Percentiles rank a stretch among this genome's conserved stretches.
Evolutionary conservation across 2,888 invertebrate genomes (phyloP).

Genomic region (Lochmaea capreae): DNA sequence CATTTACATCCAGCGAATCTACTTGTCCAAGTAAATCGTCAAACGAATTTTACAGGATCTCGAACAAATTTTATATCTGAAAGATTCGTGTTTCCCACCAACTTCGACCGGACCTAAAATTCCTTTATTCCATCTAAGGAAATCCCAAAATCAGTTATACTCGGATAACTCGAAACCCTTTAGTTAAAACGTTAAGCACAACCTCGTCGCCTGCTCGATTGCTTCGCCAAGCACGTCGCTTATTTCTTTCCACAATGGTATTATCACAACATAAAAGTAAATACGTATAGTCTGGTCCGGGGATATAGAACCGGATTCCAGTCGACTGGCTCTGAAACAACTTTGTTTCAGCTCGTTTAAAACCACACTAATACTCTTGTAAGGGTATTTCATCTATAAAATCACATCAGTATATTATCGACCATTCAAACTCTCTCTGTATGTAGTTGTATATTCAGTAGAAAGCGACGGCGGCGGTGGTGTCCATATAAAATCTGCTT

Average conservation of each 20-base stretch:
- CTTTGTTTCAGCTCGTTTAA: conserved; percentile 60
- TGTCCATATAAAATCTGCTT: conserved; percentile 46
- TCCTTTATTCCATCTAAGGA: conserved; percentile 24
- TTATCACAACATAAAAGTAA: conserved; percentile 47
- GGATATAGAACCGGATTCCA: conserved; percentile 38
- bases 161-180: conserved; percentile 24
- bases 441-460: conserved; percentile 50
- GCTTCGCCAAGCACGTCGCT: conserved; percentile 27
- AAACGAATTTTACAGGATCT: too few species aligned
- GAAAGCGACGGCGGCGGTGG: conserved; percentile 28
- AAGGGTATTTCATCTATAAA: conserved; percentile 63
- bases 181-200: conserved; percentile 26
- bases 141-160: conserved; percentile 29
- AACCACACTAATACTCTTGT: conserved; percentile 57
- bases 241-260: conserved; percentile 42
- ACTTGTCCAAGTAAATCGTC: too few species aligned
- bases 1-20: too few species aligned
- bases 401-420: conserved; percentile 64
- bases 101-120: conserved; percentile 18
- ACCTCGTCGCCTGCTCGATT: conserved; percentile 38
- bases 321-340: conserved; percentile 52
- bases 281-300: conserved; percentile 42
- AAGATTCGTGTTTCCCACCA: neutral
- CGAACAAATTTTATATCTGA: neutral
- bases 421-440: conserved; percentile 32